These are phyloP conservation scores for Drosophila leonis DNA, from an alignment of 2,888 invertebrate species.

Conservation along the genomic window DNA sequence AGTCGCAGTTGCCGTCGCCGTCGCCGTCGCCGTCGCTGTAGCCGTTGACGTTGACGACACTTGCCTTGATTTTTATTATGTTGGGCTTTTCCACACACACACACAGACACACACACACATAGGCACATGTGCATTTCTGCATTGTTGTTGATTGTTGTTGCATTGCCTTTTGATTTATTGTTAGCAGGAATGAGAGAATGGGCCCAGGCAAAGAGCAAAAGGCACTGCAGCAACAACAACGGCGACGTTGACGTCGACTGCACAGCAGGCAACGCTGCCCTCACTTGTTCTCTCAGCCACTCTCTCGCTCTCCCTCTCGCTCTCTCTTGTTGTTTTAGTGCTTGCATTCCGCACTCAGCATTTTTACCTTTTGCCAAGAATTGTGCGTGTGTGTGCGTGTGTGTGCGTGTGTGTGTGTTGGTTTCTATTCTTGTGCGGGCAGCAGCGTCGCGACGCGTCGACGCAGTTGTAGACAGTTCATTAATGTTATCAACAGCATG, in stretches of 20 bases:
- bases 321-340: slow-evolving; percentile 21
- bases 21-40: slow-evolving; percentile 6
- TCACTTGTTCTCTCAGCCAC: slow-evolving; percentile 11
- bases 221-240: slow-evolving; percentile 30
- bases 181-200: slow-evolving; percentile 66
- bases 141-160: slow-evolving; percentile 49
- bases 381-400: slow-evolving; percentile 40
- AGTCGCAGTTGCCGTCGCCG: slow-evolving; percentile 4
- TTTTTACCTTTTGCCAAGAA: slow-evolving; percentile 63
- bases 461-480: slow-evolving; percentile 73
- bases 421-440: slow-evolving; percentile 78
- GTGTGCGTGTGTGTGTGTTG: slow-evolving; percentile 27
- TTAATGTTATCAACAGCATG: slow-evolving; percentile 76
- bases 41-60: slow-evolving; percentile 59
- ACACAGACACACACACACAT: slow-evolving; percentile 6
- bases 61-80: slow-evolving; percentile 80
- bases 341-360: slow-evolving; percentile 47
- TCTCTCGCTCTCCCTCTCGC: slow-evolving; percentile 8
- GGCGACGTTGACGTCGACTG: slow-evolving; percentile 34
- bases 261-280: slow-evolving; percentile 31
- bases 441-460: slow-evolving; percentile 43
- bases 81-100: slow-evolving; percentile 52
- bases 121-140: slow-evolving; percentile 39
- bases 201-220: slow-evolving; percentile 38
- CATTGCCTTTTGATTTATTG: slow-evolving; percentile 75